Conservation (phyloP, 2,113 vertebrate species). For the Arizona elegans region DNA sequence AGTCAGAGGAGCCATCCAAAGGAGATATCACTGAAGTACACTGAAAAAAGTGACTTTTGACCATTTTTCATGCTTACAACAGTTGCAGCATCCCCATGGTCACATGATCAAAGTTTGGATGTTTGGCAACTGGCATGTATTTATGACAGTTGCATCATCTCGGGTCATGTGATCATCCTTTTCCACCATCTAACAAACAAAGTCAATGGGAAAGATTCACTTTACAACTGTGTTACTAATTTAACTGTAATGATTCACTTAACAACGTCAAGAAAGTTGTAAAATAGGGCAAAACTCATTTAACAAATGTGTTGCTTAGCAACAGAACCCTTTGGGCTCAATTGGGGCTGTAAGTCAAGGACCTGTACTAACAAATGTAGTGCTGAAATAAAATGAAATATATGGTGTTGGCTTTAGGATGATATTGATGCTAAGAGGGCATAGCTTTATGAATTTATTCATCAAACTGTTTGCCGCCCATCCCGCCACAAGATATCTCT, state of each 20-base stretch:
- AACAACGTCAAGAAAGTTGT: background rate
- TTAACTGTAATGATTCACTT: background rate
- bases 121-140: background rate
- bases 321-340: background rate
- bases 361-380: background rate
- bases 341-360: background rate
- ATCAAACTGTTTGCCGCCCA: background rate
- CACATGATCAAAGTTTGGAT: background rate
- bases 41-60: background rate
- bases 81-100: background rate
- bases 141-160: background rate
- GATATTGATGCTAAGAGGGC: background rate
- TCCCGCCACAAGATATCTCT: background rate
- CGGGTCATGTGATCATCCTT: background rate
- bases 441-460: background rate
- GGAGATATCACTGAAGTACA: background rate
- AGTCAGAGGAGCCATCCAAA: too few species aligned
- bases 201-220: background rate
- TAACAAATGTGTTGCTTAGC: background rate
- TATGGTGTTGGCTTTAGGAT: background rate
- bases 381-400: background rate
- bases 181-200: background rate
- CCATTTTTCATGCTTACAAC: background rate
- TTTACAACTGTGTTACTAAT: background rate
- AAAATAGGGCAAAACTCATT: background rate